Evolutionary conservation across 2,113 vertebrate genomes (phyloP).

Genomic region (Pterocles burchelli): DNA sequence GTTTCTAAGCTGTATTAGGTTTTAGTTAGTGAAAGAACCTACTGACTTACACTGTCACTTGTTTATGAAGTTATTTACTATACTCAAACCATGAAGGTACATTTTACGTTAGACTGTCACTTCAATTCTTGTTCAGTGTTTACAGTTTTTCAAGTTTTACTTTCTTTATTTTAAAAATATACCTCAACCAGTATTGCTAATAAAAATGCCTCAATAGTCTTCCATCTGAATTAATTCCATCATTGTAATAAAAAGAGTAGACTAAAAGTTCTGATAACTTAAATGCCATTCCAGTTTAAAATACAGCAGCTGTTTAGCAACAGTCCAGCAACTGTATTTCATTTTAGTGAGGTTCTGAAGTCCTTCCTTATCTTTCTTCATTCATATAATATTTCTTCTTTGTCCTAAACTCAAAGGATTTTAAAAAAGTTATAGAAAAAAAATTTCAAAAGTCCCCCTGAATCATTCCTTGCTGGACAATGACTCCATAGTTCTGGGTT

Average conservation of each 20-base stretch:
- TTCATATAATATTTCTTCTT: background rate
- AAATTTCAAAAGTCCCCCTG: background rate
- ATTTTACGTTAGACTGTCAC: background rate
- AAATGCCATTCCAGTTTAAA: background rate
- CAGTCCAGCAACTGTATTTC: background rate
- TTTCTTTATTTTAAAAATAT: background rate
- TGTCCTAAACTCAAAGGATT: background rate
- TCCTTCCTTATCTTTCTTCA: background rate
- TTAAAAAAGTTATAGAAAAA: background rate
- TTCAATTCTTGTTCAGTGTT: background rate
- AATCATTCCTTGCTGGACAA: background rate
- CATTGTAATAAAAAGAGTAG: background rate
- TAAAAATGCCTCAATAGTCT: background rate
- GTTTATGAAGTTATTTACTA: background rate
- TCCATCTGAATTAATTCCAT: background rate
- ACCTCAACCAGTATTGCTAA: background rate
- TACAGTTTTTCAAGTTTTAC: background rate
- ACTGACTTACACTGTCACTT: background rate
- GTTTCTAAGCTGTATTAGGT: background rate
- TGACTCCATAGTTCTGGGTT: constrained; percentile 28
- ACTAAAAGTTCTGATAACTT: background rate
- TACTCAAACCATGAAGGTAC: background rate
- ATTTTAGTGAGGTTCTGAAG: background rate
- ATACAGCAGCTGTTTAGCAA: background rate
- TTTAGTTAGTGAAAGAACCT: background rate